Evolutionary conservation across 2,888 invertebrate genomes (phyloP), one percentile per base, ranked within the genome.

Genomic region (Eupithecia vulgata): DNA sequence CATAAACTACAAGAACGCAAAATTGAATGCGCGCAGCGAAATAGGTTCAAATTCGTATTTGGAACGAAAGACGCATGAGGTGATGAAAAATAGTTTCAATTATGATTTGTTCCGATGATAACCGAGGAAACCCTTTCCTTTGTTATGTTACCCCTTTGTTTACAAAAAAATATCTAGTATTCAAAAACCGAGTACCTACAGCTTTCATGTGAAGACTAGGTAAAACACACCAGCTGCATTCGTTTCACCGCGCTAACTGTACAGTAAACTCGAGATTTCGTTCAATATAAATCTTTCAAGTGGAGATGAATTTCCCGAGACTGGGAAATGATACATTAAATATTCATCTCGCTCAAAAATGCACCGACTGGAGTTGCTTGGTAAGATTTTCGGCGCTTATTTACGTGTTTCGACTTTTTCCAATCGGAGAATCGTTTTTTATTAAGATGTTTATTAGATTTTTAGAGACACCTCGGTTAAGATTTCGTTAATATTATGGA

Each of bases 301-400:
- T 87, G 86, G 85, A 91, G 89, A 91, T 91, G 91, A 91, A 93
- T 93, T 89, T 84, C 82, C 86, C 83, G 85, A 78, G 87, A 88
- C 90, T 90, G 85, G 89, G 90, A 92, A 90, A 91, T 93, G 91
- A 90, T 93, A 91, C 88, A 89, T 94, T 87, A 92, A 92, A 91
- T 92, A 93, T 94, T 94, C 90, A 93, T 88, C 74, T 79, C 85
- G 81, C 88, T 90, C 87, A 87, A 86, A 90, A 90, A 91, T 91
- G 90, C 91, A 90, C 87, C 88, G 87, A 88, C 91, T 88, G 90
- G 37, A 90, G 91, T 91, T 90, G 85, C 87, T 88, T 80, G 80
- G 81, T 82, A 79, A 83, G 80, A 81, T 82, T 83, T 81, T 85
- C 81, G 79, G 78, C 35, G 78, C 79, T 81, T 79, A 82, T 83